Evolutionary conservation across 2,113 vertebrate genomes (phyloP).

Genomic region (Oncorhynchus kisutch): DNA sequence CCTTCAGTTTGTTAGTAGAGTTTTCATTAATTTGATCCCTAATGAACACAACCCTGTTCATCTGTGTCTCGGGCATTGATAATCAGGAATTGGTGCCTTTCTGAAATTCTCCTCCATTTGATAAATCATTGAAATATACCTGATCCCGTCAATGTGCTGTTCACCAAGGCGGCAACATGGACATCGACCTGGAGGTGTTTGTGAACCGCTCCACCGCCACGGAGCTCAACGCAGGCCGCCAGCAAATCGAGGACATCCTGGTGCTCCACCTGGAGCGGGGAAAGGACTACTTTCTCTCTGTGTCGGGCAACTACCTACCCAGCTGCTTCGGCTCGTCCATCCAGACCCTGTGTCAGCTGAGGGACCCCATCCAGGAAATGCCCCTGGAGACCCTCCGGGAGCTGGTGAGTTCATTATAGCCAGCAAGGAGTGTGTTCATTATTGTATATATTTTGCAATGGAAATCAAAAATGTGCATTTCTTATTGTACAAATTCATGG

Average conservation of each 20-base stretch:
- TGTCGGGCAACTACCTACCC: conserved; percentile 89
- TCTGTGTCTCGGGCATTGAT: too few relatives aligned
- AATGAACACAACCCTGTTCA: too few relatives aligned
- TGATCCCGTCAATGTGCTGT: not conserved
- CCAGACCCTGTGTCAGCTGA: conserved; percentile 81
- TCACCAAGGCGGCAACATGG: conserved; percentile 77
- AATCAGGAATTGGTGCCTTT: too few relatives aligned
- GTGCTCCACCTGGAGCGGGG: conserved; percentile 89
- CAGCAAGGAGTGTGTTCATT: not conserved
- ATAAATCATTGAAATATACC: not conserved
- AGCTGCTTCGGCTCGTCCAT: conserved; percentile 92
- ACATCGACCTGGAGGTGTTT: conserved; percentile 89
- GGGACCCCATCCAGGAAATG: conserved; percentile 88
- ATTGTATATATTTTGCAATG: not conserved
- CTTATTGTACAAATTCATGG: too few relatives aligned
- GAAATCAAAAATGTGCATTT: too few relatives aligned
- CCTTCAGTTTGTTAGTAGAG: too few relatives aligned
- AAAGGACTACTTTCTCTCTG: conserved; percentile 93
- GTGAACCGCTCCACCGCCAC: conserved; percentile 92
- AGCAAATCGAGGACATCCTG: conserved; percentile 92
- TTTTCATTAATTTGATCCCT: too few relatives aligned
- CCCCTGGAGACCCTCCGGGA: conserved; percentile 72
- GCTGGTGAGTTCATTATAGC: conserved; percentile 76
- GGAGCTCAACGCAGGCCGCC: conserved; percentile 81
- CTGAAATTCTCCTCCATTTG: too few relatives aligned